Evolutionary conservation across 2,888 invertebrate species (phyloP), one percentile per base, ranked within the genome.

Genomic region (Euphydryas editha): DNA sequence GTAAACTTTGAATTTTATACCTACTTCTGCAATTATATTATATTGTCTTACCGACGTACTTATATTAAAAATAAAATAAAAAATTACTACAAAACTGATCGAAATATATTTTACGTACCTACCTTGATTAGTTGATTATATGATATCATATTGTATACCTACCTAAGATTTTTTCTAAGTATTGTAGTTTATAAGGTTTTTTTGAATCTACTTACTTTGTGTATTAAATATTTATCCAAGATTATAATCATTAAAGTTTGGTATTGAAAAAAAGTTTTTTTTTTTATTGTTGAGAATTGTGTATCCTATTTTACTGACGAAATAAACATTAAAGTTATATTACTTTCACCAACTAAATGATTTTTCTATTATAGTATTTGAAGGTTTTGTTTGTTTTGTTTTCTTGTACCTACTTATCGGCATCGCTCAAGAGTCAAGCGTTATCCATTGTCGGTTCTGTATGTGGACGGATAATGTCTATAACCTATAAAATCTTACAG

Each of bases 101-200:
- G 49, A 49, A 49, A 51, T 51, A 51, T 51, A 6, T 24, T 51
- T 21, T 46, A 47, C 20, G 18, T 11, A 2, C 47, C 3, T 2
- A 20, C n/a, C n/a, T n/a, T n/a, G n/a, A n/a, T n/a, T n/a, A n/a
- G n/a, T n/a, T n/a, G n/a, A 46, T 2, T 46, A 17, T 17, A 1
- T 7, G 2, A 6, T 15, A 49, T 24, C 1, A 60, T 5, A 17
- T 30, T 39, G 37, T 47, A 20, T 44, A n/a, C n/a, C n/a, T 47
- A 17, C 57, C 57, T 18, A 42, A 61, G 47, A 75, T 64, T 70
- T 79, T 80, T 78, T 79, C 62, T 80, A 81, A 87, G 86, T 87
- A 87, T 86, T 86, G 75, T 86, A 86, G 78, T 61, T 73, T 72
- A 57, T 85, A 83, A 82, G 80, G 11, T 74, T 76, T 76, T n/a